phyloP scores from a whole-genome alignment of 2,888 invertebrate genomes.

The Drosophila neutralis region DNA sequence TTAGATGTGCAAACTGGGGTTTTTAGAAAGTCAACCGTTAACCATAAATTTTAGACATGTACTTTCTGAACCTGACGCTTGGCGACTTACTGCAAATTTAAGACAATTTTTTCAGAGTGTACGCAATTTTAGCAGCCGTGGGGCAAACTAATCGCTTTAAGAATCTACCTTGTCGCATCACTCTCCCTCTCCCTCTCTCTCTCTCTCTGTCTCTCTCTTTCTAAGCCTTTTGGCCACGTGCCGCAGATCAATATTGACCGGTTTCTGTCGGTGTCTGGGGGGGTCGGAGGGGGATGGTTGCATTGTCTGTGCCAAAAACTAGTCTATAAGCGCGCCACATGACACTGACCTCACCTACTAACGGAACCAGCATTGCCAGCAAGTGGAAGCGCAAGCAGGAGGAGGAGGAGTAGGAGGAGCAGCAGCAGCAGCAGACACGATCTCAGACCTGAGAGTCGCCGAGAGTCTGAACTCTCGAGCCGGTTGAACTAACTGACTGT shows the following conservation, averaged over 20 bases:
- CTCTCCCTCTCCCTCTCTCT: not conserved
- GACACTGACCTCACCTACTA: slow-evolving; percentile 83
- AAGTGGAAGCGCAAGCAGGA: slow-evolving; percentile 24
- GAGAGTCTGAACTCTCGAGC: slow-evolving; percentile 49
- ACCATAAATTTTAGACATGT: not conserved
- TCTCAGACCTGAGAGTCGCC: slow-evolving; percentile 36
- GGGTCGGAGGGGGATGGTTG: slow-evolving; percentile 1
- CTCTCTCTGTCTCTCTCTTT: not conserved
- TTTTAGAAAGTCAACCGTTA: not conserved
- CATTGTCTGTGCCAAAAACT: slow-evolving; percentile 66
- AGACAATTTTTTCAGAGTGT: slow-evolving; percentile 21
- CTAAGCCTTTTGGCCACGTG: slow-evolving; percentile 39
- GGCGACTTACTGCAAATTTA: not conserved
- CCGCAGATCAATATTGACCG: slow-evolving; percentile 58
- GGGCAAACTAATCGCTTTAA: slow-evolving; percentile 31
- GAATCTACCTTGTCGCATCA: slow-evolving; percentile 21
- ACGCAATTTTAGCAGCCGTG: slow-evolving; percentile 7
- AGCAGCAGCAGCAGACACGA: slow-evolving; percentile 35
- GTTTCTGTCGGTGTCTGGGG: slow-evolving; percentile 27
- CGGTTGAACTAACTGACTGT: slow-evolving; percentile 65
- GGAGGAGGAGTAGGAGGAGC: slow-evolving; percentile 11
- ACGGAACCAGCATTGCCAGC: slow-evolving; percentile 62
- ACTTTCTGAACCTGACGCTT: not conserved
- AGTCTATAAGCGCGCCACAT: slow-evolving; percentile 77
- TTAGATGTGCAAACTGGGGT: fast-evolving